Percentiles rank a stretch among this genome's conserved stretches.
phyloP scores from a whole-genome alignment of 2,888 invertebrate genomes.

The Drosophila suboccidentalis region DNA sequence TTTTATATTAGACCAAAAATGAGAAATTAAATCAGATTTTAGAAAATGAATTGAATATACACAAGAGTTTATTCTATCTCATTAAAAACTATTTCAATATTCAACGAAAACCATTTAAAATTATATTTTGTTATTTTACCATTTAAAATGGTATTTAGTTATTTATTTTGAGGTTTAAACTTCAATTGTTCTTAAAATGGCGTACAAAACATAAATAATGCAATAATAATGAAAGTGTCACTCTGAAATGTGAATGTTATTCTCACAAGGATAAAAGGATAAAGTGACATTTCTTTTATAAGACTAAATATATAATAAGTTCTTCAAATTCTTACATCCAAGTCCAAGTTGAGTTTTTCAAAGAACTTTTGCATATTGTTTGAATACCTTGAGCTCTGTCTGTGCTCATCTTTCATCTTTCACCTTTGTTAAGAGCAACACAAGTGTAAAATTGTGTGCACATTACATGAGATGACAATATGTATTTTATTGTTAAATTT shows the following conservation, averaged over 20 bases:
- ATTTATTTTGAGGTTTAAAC: too few species aligned
- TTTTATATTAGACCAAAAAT: too few species aligned
- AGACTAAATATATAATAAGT: neutral
- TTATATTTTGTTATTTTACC: too few species aligned
- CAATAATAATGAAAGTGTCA: neutral
- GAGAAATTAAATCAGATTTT: neutral
- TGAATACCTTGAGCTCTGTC: neutral
- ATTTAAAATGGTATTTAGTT: too few species aligned
- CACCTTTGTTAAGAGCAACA: conserved; percentile 5
- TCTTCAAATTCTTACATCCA: neutral
- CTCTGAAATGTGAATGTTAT: neutral
- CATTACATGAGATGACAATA: conserved; percentile 1
- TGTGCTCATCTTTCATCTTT: conserved; percentile 3
- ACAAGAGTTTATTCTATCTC: neutral
- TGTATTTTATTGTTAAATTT: conserved; percentile 2
- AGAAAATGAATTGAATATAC: neutral
- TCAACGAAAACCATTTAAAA: too few species aligned
- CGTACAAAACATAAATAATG: neutral
- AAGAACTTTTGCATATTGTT: neutral
- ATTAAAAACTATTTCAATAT: too few species aligned
- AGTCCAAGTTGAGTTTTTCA: neutral
- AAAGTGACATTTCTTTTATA: neutral
- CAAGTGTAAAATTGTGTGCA: conserved; percentile 15
- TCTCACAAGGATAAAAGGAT: neutral
- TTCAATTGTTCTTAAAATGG: neutral